Base-by-base conservation (phyloP, 1,140 invertebrate species). In the Pseudomyrmex concolor region DNA sequence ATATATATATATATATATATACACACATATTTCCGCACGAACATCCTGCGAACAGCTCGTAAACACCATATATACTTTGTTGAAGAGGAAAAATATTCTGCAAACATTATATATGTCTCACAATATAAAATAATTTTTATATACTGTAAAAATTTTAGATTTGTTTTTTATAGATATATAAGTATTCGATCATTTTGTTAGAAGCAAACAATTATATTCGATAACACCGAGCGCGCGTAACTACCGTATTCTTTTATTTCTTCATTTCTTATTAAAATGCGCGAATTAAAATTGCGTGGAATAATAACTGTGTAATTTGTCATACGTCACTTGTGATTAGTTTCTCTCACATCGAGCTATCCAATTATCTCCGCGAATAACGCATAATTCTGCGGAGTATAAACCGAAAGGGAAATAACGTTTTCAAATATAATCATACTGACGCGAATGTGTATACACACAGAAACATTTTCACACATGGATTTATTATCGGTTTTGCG, bases 401-500 rank as follows among this genome's bases (percentile, higher is more conserved):
- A 63, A 62, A 71, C 43, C 67, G 59, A 72, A 60, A 19, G 34
- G 19, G 60, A 55, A 85, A 85, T 57, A 48, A 22, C 55, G 9
- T n/a, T 70, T 54, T 43, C 45, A 34, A 4, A 62, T 34, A 71
- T 59, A 80, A 80, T 80, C 66, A 48, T 60, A 77, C 15, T 34
- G 57, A 25, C 25, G 22, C n/a, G 10, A 15, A 54, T 1, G 17
- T 34, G 15, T 5, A 19, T 5, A 19, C 67, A 34, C 5, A 34
- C 34, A 12, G 54, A 25, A 66, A 25, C 12, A 12, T 57, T 34
- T 34, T 55, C 50, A 43, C 43, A 70, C 19, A 45, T n/a, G 70
- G 76, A 71, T 80, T 80, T 71, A 71, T 80, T 71, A 55, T 62
- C 59, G 63, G 43, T 68, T 59, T 68, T 64, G 63, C 19, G 67